phyloP scores from a whole-genome alignment of 1,140 invertebrate genomes.

The Diorhabda sublineata region DNA sequence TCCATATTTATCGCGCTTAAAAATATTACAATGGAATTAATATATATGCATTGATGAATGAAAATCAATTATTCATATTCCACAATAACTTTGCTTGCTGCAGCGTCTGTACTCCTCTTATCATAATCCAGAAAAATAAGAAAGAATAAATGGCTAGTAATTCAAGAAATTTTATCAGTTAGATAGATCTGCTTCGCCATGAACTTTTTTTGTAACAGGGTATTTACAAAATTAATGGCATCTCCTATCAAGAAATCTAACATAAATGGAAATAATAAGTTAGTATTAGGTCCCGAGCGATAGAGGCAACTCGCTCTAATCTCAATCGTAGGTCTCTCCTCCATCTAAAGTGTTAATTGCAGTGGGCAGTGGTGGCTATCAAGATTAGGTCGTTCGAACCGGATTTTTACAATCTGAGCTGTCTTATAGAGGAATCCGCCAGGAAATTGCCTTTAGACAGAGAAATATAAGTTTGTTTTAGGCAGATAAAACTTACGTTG shows the following conservation, averaged over 20 bases:
- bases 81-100: too few species aligned
- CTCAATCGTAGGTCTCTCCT: conserved; percentile 15
- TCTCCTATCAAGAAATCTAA: conserved; percentile 9
- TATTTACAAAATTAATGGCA: conserved; percentile 17
- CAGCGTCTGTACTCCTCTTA: too few species aligned
- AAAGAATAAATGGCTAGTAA: too few species aligned
- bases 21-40: too few species aligned
- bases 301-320: conserved; percentile 13
- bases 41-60: too few species aligned
- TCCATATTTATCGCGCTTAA: too few species aligned
- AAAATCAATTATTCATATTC: too few species aligned
- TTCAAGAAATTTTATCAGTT: too few species aligned
- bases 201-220: conserved; percentile 9
- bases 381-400: conserved; percentile 24
- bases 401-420: conserved; percentile 31
- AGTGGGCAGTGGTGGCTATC: conserved; percentile 32
- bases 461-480: conserved; percentile 42
- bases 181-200: conserved; percentile 4
- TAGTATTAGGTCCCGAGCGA: conserved; percentile 4
- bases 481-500: conserved; percentile 30
- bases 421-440: conserved; percentile 35
- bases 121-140: too few species aligned
- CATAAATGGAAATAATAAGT: conserved; percentile 22
- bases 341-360: conserved; percentile 35
- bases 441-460: conserved; percentile 41